A percentile compares a stretch with the other conserved stretches of the same genome.
phyloP scores from a whole-genome alignment of 2,797 vertebrate genomes.

The Bryconaethiops microstoma region DNA sequence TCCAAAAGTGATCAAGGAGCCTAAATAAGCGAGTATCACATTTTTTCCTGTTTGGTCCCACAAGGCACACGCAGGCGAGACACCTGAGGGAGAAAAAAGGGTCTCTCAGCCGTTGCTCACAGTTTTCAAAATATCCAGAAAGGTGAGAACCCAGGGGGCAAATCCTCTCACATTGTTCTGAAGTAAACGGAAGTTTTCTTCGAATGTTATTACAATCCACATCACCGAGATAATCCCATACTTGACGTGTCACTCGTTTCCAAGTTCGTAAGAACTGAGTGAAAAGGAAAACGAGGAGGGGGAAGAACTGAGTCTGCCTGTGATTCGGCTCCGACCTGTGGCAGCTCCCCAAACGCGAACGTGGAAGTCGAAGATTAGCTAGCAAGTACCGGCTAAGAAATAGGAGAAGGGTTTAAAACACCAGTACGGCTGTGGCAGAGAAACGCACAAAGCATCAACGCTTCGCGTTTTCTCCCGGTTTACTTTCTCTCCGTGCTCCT shows the following conservation, averaged over 20 bases:
- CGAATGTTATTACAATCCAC: constrained; percentile 72
- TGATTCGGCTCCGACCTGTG: constrained; percentile 64
- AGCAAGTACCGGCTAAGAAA: constrained; percentile 20
- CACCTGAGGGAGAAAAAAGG: constrained; percentile 59
- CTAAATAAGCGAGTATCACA: constrained; percentile 68
- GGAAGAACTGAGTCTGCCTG: constrained; percentile 54
- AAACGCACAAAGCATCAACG: background rate
- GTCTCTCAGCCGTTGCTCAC: constrained; percentile 78
- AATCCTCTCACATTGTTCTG: constrained; percentile 79
- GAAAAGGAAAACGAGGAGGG: background rate
- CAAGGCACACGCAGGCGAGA: constrained; percentile 54
- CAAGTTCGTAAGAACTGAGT: constrained; percentile 70
- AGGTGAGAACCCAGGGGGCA: constrained; percentile 77
- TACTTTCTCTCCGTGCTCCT: background rate
- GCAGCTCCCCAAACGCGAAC: constrained; percentile 24
- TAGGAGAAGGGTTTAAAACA: background rate
- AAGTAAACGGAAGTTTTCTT: constrained; percentile 68
- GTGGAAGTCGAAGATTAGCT: background rate
- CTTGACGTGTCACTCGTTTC: constrained; percentile 68
- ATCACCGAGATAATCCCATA: constrained; percentile 81
- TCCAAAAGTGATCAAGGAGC: constrained; percentile 65
- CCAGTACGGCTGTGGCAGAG: background rate
- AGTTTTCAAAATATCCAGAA: constrained; percentile 80
- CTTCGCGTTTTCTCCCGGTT: background rate
- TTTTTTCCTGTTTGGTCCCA: constrained; percentile 67